Evolutionary conservation across 2,113 vertebrate species (phyloP), one percentile per base, ranked within the genome.

Genomic region (Ammodytes marinus): DNA sequence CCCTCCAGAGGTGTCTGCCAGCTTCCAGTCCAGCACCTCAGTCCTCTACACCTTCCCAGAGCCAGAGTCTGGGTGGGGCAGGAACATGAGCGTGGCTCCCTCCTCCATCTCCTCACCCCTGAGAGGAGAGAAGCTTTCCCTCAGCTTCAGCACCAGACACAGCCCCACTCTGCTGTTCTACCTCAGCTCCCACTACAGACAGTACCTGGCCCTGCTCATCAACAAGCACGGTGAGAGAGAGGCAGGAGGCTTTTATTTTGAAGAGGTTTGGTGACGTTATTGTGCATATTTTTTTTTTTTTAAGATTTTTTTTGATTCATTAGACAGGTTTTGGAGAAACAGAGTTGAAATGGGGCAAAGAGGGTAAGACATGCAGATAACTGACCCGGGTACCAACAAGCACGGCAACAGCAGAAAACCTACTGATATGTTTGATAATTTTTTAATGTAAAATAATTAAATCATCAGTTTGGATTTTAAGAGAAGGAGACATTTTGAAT

Each of bases 11-110:
- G 91, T 98, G 74, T 97, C 97, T 74, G 97, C 96, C 3, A 95
- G 95, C 86, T 99, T 99, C 89, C 95, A 92, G 86, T 78, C 95
- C 13, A 95, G 91, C 6, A 95, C 97, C 5, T 97, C 97, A 0
- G 84, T 98, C 84, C 93, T 87, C 46, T 99, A 98, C 88, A 96
- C 94, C 75, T 97, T 98, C 90, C 96, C 96, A 85, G 97, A 98
- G 84, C 96, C 96, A 27, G 27, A 27, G n/a, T 96, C 96, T 5
- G 93, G 95, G 43, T 71, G 95, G 72, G 86, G 88, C 84, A 95
- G 95, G 92, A 98, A 99, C 89, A 87, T 91, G 77, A 99, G 96
- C 77, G 92, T 93, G 19, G 94, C 92, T 4, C 95, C 96, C 0
- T 96, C 97, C 82, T 96, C 97, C 79, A 96, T 97, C 86, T 96